phyloP scores from a whole-genome alignment of 2,888 invertebrate genomes.

The Timandra comae region DNA sequence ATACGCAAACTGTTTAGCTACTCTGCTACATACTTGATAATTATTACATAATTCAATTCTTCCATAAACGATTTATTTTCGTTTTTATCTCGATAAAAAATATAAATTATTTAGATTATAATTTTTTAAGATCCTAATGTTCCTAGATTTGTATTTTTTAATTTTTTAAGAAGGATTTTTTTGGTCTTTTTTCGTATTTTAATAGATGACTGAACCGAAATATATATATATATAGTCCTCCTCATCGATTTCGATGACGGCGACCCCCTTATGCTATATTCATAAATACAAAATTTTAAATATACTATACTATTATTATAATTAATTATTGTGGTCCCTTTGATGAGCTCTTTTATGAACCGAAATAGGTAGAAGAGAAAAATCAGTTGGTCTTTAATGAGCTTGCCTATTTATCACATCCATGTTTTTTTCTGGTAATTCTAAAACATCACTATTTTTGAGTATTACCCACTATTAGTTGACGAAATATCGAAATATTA shows the following conservation, averaged over 20 bases:
- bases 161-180: slow-evolving; percentile 30
- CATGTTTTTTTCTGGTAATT: not conserved
- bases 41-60: slow-evolving; percentile 8
- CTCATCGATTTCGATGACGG: slow-evolving; percentile 1
- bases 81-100: slow-evolving; percentile 11
- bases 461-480: no score
- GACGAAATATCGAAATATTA: no score
- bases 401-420: not conserved
- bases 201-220: not conserved
- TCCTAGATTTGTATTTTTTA: slow-evolving; percentile 68
- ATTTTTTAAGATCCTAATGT: slow-evolving; percentile 68
- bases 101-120: slow-evolving; percentile 62
- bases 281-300: not conserved
- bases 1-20: not conserved
- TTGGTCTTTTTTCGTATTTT: slow-evolving; percentile 10
- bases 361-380: slow-evolving; percentile 9
- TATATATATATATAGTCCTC: no score
- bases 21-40: slow-evolving; percentile 4
- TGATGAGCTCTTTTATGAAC: not conserved
- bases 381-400: slow-evolving; percentile 1
- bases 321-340: no score
- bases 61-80: slow-evolving; percentile 14
- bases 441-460: not conserved
- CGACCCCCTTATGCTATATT: slow-evolving; percentile 27
- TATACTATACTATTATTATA: no score